Base-by-base conservation (phyloP, 2,888 invertebrate genomes). In the Plutella xylostella region DNA sequence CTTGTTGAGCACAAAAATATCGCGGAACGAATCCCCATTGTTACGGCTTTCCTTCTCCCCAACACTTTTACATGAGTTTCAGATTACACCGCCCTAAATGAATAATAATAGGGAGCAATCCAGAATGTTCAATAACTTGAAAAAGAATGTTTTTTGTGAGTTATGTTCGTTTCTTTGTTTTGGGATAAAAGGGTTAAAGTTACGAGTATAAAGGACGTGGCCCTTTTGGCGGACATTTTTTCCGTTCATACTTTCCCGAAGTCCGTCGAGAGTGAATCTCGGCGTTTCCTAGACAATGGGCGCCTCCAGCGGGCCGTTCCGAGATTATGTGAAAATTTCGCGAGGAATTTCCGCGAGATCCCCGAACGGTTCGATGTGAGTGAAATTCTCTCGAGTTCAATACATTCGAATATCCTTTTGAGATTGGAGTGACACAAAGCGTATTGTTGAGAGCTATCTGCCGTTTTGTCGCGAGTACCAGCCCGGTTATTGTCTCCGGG, bases 341-440 rank as follows among this genome's bases (percentile, higher is more conserved):
- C 58, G 53, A 61, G 56, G 60, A 64, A 68, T 66, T 64, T 69
- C 57, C 55, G 58, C 55, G 58, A 65, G 58, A 62, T 63, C 63
- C 56, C 58, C 55, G 60, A 66, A 63, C 42, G 61, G 63, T 55
- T 60, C 57, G 62, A 62, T 65, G 69, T 63, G 67, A 68, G 69
- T 68, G 70, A 71, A 73, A 74, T 72, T 71, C 67, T 68, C 67
- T 53, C 54, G 63, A 65, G 67, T 72, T 75, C 75, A 70, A 76
- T 78, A 76, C 73, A 72, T 76, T 70, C 67, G 67, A 68, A 77
- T 75, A 76, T 76, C 72, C 71, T 75, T 75, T 77, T 68, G 68
- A 71, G 71, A 74, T 73, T 74, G 72, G 64, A 73, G 72, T 69
- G 75, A 73, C 70, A 72, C 76, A 79, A 76, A 77, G 73, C 72